These are phyloP conservation scores for Drosophila lutescens DNA, from an alignment of 2,888 invertebrate species.

Conservation along the genomic window DNA sequence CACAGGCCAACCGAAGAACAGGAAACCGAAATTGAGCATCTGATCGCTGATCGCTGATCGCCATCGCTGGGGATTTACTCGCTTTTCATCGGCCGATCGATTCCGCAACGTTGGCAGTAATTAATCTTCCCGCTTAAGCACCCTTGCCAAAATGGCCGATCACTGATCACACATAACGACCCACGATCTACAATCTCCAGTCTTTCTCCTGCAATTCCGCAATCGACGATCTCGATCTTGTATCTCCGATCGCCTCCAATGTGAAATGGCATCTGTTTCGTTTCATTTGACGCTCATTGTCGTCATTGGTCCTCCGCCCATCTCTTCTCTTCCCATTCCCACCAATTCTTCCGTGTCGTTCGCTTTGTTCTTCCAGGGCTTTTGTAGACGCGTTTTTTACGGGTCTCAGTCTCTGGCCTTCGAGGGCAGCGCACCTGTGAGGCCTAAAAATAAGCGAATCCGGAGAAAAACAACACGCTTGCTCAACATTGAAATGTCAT, in stretches of 20 bases:
- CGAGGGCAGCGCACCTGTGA: constrained; percentile 45
- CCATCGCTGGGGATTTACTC: constrained; percentile 16
- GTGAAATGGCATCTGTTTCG: constrained; percentile 75
- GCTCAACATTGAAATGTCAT: constrained; percentile 48
- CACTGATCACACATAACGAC: constrained; percentile 59
- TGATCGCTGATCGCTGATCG: constrained; percentile 1
- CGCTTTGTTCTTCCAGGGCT: constrained; percentile 47
- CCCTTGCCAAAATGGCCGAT: constrained; percentile 48
- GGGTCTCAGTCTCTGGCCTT: constrained; percentile 53
- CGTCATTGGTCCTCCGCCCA: constrained; percentile 57
- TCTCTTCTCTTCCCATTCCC: background rate
- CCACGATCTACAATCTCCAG: constrained; percentile 13
- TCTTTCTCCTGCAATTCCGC: constrained; percentile 19
- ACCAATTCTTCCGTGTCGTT: constrained; percentile 37
- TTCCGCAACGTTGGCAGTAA: constrained; percentile 62
- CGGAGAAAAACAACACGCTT: constrained; percentile 16
- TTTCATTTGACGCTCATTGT: constrained; percentile 78
- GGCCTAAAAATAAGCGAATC: constrained; percentile 31
- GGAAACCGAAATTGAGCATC: constrained; percentile 32
- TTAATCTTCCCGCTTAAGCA: constrained; percentile 56
- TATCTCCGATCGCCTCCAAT: constrained; percentile 16
- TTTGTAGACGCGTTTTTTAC: constrained; percentile 37
- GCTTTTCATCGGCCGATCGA: constrained; percentile 28
- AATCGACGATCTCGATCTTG: constrained; percentile 6
- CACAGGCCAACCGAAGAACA: constrained; percentile 37